A percentile compares a stretch with the other conserved stretches of the same genome.
Evolutionary conservation across 2,888 invertebrate genomes (phyloP).

Genomic region (Acrobasis consociella): DNA sequence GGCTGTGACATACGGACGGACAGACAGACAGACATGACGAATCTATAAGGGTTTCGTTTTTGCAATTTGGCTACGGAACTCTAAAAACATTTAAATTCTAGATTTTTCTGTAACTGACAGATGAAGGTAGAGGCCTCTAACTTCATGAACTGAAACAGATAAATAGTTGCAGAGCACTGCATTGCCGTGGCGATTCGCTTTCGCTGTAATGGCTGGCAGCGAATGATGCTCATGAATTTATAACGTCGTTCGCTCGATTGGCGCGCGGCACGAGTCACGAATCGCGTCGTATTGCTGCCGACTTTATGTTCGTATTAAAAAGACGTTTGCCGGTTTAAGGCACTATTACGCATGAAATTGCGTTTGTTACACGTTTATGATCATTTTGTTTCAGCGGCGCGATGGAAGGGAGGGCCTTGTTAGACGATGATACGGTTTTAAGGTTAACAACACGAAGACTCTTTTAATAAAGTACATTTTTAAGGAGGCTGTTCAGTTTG

Average conservation of each 20-base stretch:
- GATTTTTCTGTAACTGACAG: no score
- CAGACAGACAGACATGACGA: no score
- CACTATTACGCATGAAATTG: slow-evolving; percentile 13
- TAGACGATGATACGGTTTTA: no score
- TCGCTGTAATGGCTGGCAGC: background rate
- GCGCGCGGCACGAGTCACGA: background rate
- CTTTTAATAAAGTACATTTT: no score
- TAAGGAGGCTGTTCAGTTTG: no score
- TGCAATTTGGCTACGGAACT: no score
- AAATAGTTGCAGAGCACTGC: background rate
- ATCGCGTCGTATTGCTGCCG: background rate
- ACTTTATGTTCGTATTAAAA: slow-evolving; percentile 8
- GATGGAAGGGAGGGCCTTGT: background rate
- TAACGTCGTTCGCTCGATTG: background rate
- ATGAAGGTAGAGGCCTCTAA: no score
- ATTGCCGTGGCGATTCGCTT: background rate
- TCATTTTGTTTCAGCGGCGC: background rate
- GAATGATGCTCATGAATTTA: background rate
- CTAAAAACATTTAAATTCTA: no score
- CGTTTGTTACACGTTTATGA: slow-evolving; percentile 5
- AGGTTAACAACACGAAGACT: no score
- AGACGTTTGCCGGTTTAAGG: slow-evolving; percentile 6
- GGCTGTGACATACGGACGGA: no score
- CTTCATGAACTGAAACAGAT: no score
- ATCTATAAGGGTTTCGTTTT: no score